Percentiles rank a stretch among this genome's conserved stretches.
Conservation (phyloP, 2,113 vertebrate species). For the Tragulus kanchil region DNA sequence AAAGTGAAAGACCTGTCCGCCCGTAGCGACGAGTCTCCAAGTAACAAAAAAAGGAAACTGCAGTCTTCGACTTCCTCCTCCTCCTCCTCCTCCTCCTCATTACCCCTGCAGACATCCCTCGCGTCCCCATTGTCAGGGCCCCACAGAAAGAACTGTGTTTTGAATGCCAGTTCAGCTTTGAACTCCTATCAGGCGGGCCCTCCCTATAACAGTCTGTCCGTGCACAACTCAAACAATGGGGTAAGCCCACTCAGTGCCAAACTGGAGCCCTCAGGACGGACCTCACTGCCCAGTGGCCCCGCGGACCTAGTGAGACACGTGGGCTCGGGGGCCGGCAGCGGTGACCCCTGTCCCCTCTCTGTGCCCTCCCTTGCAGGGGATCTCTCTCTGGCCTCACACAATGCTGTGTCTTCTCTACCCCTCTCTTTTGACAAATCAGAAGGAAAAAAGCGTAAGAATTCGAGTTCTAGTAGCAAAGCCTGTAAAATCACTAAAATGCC, state of each 20-base stretch:
- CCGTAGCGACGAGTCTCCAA: slow-evolving; percentile 88
- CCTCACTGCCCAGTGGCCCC: slow-evolving; percentile 89
- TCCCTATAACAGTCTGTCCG: slow-evolving; percentile 90
- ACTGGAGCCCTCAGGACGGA: slow-evolving; percentile 92
- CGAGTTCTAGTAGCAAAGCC: slow-evolving; percentile 92
- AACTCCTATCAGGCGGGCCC: slow-evolving; percentile 89
- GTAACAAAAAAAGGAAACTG: slow-evolving; percentile 93
- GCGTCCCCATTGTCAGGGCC: slow-evolving; percentile 90
- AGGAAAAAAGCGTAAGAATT: slow-evolving; percentile 96
- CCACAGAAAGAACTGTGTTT: slow-evolving; percentile 92
- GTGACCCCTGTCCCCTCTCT: slow-evolving; percentile 88
- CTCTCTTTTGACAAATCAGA: slow-evolving; percentile 94
- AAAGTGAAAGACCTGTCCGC: slow-evolving; percentile 90
- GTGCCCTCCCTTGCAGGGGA: slow-evolving; percentile 90
- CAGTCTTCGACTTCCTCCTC: slow-evolving; percentile 83
- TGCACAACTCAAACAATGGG: slow-evolving; percentile 92
- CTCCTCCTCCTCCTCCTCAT: slow-evolving; percentile 86
- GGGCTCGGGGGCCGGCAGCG: slow-evolving; percentile 90
- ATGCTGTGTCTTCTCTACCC: slow-evolving; percentile 91
- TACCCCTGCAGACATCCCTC: slow-evolving; percentile 89
- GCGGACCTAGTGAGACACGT: slow-evolving; percentile 91
- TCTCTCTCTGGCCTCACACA: slow-evolving; percentile 90
- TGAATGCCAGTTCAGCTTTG: slow-evolving; percentile 90
- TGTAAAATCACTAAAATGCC: slow-evolving; percentile 95
- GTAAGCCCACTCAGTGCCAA: slow-evolving; percentile 90